A percentile compares a stretch with the other conserved stretches of the same genome.
Evolutionary conservation across 1,140 invertebrate genomes (phyloP).

Genomic region (Pantala flavescens): DNA sequence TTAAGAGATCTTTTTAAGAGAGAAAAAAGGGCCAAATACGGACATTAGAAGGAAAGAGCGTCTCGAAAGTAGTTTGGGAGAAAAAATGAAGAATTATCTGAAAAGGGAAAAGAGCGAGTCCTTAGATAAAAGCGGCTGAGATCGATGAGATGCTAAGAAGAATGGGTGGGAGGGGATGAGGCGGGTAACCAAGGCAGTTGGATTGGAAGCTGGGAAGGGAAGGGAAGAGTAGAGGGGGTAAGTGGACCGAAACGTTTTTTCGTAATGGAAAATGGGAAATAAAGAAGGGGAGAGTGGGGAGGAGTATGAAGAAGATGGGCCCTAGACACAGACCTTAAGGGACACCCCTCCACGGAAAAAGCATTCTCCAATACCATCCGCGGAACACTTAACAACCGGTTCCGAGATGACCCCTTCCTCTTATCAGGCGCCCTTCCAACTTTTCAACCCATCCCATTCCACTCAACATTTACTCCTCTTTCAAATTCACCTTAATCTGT

Average conservation of each 20-base stretch:
- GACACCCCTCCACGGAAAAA: not conserved
- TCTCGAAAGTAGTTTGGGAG: not conserved
- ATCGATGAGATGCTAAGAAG: not conserved
- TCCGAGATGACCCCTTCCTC: not conserved
- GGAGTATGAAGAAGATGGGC: not conserved
- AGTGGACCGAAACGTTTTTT: not conserved
- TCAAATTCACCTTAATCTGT: no score
- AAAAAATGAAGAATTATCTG: slow-evolving; percentile 5
- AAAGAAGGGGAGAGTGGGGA: not conserved
- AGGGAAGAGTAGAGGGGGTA: not conserved
- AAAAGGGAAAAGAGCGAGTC: not conserved
- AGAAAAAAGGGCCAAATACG: not conserved
- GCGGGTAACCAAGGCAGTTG: not conserved
- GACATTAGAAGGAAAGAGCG: not conserved
- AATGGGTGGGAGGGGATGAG: not conserved
- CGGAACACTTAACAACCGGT: slow-evolving; percentile 7
- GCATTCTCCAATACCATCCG: slow-evolving; percentile 4
- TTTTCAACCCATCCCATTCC: not conserved
- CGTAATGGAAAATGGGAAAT: not conserved
- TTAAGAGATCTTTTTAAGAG: not conserved
- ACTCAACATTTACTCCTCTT: no score
- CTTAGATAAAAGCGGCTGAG: not conserved
- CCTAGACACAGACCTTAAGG: not conserved
- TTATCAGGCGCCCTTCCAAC: not conserved
- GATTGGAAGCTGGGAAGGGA: no score